Evolutionary conservation across 2,888 invertebrate genomes (phyloP).

Genomic region (Ethmia dodecea): DNA sequence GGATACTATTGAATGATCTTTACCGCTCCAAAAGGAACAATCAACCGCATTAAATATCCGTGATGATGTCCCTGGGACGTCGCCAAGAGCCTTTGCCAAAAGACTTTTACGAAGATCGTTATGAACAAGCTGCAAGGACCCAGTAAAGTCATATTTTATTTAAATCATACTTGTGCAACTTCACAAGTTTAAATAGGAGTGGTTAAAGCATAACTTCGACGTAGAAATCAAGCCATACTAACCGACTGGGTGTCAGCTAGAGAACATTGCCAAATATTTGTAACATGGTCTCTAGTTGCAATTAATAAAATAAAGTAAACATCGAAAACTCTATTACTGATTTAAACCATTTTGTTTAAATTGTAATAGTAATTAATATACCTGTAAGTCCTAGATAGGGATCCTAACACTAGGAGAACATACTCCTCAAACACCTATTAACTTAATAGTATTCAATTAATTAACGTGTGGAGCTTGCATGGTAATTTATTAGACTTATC

Average conservation of each 20-base stretch:
- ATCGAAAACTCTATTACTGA: too few relatives aligned
- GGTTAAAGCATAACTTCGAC: constrained; percentile 14
- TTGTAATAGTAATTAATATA: too few relatives aligned
- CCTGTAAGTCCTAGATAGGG: too few relatives aligned
- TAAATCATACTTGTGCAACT: not conserved
- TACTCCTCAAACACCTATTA: too few relatives aligned
- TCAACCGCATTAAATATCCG: constrained; percentile 34
- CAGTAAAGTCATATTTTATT: constrained; percentile 4
- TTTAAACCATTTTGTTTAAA: too few relatives aligned
- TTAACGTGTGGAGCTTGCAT: not conserved
- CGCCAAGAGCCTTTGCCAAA: constrained; percentile 41
- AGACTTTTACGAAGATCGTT: constrained; percentile 35
- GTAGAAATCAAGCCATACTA: constrained; percentile 11
- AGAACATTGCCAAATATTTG: constrained; percentile 60
- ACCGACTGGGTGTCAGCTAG: constrained; percentile 51
- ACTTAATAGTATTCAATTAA: too few relatives aligned
- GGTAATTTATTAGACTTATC: constrained; percentile 4
- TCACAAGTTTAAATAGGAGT: not conserved
- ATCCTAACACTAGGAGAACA: too few relatives aligned
- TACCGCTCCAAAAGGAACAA: constrained; percentile 23
- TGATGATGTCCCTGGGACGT: constrained; percentile 30
- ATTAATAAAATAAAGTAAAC: too few relatives aligned
- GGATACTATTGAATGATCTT: constrained; percentile 13
- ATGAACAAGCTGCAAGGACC: constrained; percentile 4
- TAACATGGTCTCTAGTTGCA: constrained; percentile 43